Evolutionary conservation across 2,797 vertebrate species (phyloP), one percentile per base, ranked within the genome.

Genomic region (Ambastaia sidthimunki): DNA sequence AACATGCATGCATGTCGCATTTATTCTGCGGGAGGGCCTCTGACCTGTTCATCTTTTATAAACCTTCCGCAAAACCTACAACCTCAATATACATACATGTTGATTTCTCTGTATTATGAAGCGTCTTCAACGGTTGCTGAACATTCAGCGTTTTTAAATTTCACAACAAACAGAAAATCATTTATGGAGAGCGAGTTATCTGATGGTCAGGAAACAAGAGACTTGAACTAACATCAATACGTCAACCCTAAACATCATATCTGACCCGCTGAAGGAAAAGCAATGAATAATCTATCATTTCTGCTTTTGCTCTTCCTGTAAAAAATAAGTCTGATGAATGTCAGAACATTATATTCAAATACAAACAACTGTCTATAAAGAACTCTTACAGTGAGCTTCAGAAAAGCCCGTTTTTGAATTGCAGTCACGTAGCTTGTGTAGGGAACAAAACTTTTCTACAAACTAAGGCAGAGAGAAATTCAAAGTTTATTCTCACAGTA

Each of bases 251-350:
- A 66, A 76, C 31, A 44, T 21, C 25, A 12, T 3, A 19, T 68
- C 37, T 59, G 74, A 19, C 65, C 28, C 34, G 59, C 68, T 59
- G 50, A 65, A 68, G 57, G 41, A 65, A 37, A 68, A 15, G 18
- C 52, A 68, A 68, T 76, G 65, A 68, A 68, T 68, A 59, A 76
- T 68, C 74, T 57, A 59, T 68, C 74, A 57, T 52, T 59, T 76
- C 68, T n/a, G 19, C 71, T 54, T 31, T 12, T 16, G 23, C 74
- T 68, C 34, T 76, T 23, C 7, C 7, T 0, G 52, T 44, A 18
- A 47, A 76, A 68, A 68, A 69, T 28, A 76, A 68, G 65, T 48
- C 21, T 31, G 74, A 69, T 48, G 31, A 69, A 69, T 76, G 69
- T 76, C 74, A 59, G 52, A 68, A 18, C 52, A n/a, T 76, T 60